Evolutionary conservation across 2,797 vertebrate species (phyloP).

Genomic region (Tenualosa thibaudeaui): DNA sequence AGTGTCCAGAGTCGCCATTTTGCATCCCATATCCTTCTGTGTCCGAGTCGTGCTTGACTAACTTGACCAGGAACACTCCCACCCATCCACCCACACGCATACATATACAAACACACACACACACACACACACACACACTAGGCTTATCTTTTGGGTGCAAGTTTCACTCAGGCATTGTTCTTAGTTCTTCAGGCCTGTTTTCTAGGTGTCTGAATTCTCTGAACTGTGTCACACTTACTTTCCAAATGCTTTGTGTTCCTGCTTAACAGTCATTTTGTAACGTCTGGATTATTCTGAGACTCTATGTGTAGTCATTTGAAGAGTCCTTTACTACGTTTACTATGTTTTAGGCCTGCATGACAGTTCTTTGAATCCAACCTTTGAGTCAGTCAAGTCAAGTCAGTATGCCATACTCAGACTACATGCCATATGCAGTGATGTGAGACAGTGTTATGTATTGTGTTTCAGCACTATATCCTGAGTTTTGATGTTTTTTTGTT

Average conservation of each 20-base stretch:
- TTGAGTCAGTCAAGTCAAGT: background rate
- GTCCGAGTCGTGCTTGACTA: background rate
- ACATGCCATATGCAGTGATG: background rate
- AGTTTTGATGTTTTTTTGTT: background rate
- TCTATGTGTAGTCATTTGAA: background rate
- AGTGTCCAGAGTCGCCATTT: background rate
- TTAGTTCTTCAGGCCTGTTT: background rate
- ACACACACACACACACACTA: background rate
- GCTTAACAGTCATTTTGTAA: background rate
- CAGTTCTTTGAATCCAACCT: background rate
- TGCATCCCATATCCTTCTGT: background rate
- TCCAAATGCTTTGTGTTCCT: background rate
- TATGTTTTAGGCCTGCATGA: background rate
- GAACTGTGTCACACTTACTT: background rate
- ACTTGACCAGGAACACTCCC: constrained; percentile 12
- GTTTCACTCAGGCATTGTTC: background rate
- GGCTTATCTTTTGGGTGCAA: background rate
- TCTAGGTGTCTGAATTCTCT: background rate
- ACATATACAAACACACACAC: background rate
- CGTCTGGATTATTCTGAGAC: background rate
- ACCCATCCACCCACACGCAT: constrained; percentile 17
- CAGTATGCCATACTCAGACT: background rate
- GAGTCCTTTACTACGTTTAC: background rate
- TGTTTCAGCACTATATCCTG: background rate
- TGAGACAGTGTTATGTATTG: background rate